phyloP scores from a whole-genome alignment of 2,888 invertebrate genomes.

The Drosophila neotestacea region DNA sequence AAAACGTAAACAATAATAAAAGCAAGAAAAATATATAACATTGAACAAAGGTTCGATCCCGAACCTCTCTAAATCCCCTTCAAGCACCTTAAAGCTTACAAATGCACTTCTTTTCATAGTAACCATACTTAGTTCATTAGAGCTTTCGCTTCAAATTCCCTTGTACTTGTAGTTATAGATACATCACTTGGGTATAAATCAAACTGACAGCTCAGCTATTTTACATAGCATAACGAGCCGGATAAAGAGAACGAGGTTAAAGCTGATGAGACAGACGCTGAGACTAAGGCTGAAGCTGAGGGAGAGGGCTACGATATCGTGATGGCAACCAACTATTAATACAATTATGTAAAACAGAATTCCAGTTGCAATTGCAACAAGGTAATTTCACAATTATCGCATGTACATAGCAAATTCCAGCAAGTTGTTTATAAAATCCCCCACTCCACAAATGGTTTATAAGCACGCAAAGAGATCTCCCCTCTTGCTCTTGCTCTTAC shows the following conservation, averaged over 20 bases:
- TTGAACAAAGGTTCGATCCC: too few species aligned
- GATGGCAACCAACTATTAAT: conserved; percentile 51
- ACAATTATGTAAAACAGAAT: conserved; percentile 70
- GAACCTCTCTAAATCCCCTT: too few species aligned
- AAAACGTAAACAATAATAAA: too few species aligned
- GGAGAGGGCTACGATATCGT: conserved; percentile 20
- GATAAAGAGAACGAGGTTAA: conserved; percentile 10
- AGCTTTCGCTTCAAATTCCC: neutral
- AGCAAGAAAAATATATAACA: too few species aligned
- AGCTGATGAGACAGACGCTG: neutral
- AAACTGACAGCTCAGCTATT: conserved; percentile 44
- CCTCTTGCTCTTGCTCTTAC: conserved; percentile 4
- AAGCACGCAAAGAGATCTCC: conserved; percentile 47
- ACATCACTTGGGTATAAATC: conserved; percentile 42
- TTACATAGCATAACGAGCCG: conserved; percentile 16
- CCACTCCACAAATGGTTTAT: conserved; percentile 51
- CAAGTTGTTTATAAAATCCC: conserved; percentile 52
- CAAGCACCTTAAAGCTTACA: neutral
- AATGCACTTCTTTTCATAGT: neutral
- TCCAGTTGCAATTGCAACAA: conserved; percentile 42
- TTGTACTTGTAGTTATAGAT: conserved; percentile 25
- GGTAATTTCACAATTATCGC: conserved; percentile 68
- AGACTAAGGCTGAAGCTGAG: neutral
- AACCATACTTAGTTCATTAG: neutral
- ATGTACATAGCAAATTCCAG: conserved; percentile 62